Evolutionary conservation across 1,140 invertebrate species (phyloP), one percentile per base, ranked within the genome.

Genomic region (Hyles vespertilio): DNA sequence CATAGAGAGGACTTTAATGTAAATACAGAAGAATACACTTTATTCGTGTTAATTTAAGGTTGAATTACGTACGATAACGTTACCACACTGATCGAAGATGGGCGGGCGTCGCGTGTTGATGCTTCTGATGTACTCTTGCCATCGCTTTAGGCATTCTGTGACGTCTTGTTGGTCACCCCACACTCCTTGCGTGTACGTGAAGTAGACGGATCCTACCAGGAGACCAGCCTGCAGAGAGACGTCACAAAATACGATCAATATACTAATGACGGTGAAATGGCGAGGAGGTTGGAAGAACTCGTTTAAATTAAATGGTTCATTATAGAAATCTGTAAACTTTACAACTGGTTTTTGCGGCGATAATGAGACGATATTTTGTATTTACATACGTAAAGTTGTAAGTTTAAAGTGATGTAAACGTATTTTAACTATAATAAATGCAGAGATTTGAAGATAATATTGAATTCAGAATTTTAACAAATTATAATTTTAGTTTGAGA

Each of bases 131-230:
- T 84, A 87, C 66, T 83, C 87, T 56, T 74, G 71, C 86, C 87
- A 89, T 32, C 82, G 79, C 8, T 74, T 69, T 51, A 86, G 61
- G 70, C 80, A 85, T 61, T 85, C 83, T 22, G 76, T 84, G 59
- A 81, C 79, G 56, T 81, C 77, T 68, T 71, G 79, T 65, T 87
- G 85, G 51, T 86, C 77, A 59, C 86, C 85, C 88, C 88, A 89
- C 53, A 89, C 71, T 67, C 86, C 86, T 75, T 89, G 84, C 45
- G 69, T 64, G 59, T 81, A 82, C 64, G 86, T 89, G 70, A 85
- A 89, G 62, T 84, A 84, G 49, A 84, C 70, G 53, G 78, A 70
- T 33, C 85, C 79, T 70, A 75, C 80, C 56, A 89, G 74, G 74
- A 89, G 74, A 49, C 79, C 85, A 80, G 81, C 80, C 86, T 87